Base-by-base conservation (phyloP, 1,140 invertebrate genomes). In the Ostrea denselamellosa region DNA sequence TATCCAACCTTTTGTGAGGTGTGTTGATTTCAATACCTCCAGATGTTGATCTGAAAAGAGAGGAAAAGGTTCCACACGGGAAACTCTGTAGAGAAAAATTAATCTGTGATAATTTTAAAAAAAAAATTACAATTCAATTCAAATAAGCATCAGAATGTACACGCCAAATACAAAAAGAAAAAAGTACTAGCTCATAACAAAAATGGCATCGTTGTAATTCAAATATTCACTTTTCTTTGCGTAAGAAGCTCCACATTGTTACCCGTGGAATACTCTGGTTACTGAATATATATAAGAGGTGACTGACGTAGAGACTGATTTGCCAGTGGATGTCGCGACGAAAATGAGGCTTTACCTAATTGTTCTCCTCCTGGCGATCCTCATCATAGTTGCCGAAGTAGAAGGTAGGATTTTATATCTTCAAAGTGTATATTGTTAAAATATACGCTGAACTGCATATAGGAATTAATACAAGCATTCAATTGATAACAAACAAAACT, bases 31-130 rank as follows among this genome's bases (percentile, higher is more conserved):
- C 10, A 77, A 28, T 12, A 28, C 68, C 28, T n/a, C 68, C 68
- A 77, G 68, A 77, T 77, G 68, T 25, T 10, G 68, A 71, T 12
- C n/a, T n/a, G n/a, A n/a, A n/a, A n/a, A n/a, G n/a, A n/a, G n/a
- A 44, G 5, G 34, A 44, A 44, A 44, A 44, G 34, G 34, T 44
- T 44, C 34, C 2, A 44, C 34, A 44, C 34, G 34, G 34, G 34
- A 5, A 44, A 44, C 5, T 44, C 34, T 44, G 34, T 44, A 44
- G 34, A 2, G 34, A 44, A 5, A 44, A 44, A 44, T 44, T 2
- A 44, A 44, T 2, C 1, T 44, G 34, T 2, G 34, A n/a, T n/a
- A n/a, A n/a, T n/a, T n/a, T n/a, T 44, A 44, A 44, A 44, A 44
- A 44, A 44, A 44, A 44, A 44, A 44, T 44, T 5, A 44, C 34